Base-by-base conservation (phyloP, 2,888 invertebrate genomes). In the Drosophila differens region DNA sequence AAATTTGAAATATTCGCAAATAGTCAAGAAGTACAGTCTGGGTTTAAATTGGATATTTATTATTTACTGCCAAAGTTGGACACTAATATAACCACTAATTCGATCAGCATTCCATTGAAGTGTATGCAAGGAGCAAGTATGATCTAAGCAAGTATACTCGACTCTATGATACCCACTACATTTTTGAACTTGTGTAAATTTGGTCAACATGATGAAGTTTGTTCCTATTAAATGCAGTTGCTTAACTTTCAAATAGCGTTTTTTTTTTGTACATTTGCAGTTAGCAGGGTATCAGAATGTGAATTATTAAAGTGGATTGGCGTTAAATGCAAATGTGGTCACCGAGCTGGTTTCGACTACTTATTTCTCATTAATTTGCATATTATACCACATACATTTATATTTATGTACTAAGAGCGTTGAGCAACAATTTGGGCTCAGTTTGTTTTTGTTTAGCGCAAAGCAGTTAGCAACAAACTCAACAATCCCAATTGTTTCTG, bases 251-350 rank as follows among this genome's bases (percentile, higher is more conserved):
- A 4, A 4, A 2, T 52, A 7, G 0, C 2, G n/a, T 41, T 4
- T 28, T 33, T 16, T 10, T 41, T 6, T 14, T 1, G 28, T 5
- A 1, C 16, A 22, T 16, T 16, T 22, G 14, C 14, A 7, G 22
- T 47, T 22, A 19, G 32, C 63, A 65, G 65, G 60, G 35, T 66
- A 52, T 66, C 3, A 14, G 19, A 32, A 37, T 22, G 51, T 60
- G 47, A 52, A 55, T 47, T 70, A 67, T 71, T 44, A 39, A 39
- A 54, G 25, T 58, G 62, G 70, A 58, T 68, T 78, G 75, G 52
- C 63, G 71, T 75, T 74, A 63, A 80, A 77, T 74, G 66, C 74
- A 71, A 80, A 77, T 80, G 47, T 77, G 60, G 57, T 76, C 62
- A 70, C 59, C 72, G 39, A 76, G 65, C 80, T 35, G 62, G 80